These are phyloP conservation scores for Berghia stephanieae DNA, from an alignment of 1,140 invertebrate genomes.

Conservation along the genomic window DNA sequence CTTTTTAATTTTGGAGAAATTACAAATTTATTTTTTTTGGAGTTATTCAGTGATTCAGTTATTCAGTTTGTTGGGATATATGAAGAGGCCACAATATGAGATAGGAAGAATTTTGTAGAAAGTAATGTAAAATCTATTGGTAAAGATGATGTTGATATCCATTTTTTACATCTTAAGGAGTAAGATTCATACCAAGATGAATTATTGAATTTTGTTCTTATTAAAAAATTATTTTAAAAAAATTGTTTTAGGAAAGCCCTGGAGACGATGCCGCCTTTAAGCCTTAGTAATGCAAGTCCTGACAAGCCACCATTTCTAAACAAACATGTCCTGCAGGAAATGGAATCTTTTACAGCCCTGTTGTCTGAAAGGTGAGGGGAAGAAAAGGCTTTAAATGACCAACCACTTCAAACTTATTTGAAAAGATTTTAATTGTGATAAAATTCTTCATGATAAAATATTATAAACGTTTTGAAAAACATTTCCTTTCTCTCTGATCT, in stretches of 20 bases:
- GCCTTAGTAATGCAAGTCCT: slow-evolving; percentile 52
- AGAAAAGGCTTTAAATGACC: neutral
- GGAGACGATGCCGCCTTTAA: slow-evolving; percentile 60
- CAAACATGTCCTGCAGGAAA: slow-evolving; percentile 59
- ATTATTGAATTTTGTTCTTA: neutral
- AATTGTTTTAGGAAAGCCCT: slow-evolving; percentile 54
- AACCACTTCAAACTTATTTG: neutral
- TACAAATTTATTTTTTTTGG: no score
- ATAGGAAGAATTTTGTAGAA: no score
- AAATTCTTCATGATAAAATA: neutral
- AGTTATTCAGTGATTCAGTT: no score
- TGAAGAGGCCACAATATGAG: no score
- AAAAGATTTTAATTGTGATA: neutral
- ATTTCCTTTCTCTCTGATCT: no score
- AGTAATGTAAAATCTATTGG: no score
- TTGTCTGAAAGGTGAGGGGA: slow-evolving; percentile 37
- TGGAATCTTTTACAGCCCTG: slow-evolving; percentile 59
- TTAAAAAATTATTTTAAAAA: neutral
- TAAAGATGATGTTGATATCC: no score
- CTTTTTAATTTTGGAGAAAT: no score
- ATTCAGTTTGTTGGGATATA: no score
- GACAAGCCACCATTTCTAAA: slow-evolving; percentile 61
- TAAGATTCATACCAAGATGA: no score
- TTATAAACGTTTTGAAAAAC: no score
- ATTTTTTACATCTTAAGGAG: no score